Conservation (phyloP, 2,888 invertebrate genomes). For the Villa cingulata region DNA sequence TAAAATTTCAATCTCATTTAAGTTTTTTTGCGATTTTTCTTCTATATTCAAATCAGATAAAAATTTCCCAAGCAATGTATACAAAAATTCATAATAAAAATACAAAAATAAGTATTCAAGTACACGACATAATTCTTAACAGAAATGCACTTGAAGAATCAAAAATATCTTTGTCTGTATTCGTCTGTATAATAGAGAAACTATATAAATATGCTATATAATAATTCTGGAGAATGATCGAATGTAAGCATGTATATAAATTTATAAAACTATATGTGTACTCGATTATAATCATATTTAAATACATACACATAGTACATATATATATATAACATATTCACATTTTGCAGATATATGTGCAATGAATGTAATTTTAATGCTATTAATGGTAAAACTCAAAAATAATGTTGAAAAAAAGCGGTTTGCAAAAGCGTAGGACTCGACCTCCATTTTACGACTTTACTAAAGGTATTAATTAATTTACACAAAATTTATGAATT, state of each 20-base stretch:
- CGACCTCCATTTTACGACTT: slow-evolving; percentile 4
- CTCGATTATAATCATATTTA: no score
- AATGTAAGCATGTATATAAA: not conserved
- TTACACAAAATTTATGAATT: slow-evolving; percentile 7
- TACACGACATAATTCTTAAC: no score
- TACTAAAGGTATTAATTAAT: slow-evolving; percentile 8
- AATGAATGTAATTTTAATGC: not conserved
- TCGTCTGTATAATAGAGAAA: no score
- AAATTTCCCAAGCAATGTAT: not conserved
- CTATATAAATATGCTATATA: no score
- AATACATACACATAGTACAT: no score
- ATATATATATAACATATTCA: no score
- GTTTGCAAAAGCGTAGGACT: not conserved
- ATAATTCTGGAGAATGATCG: no score
- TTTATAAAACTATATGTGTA: no score
- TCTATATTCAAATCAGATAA: slow-evolving; percentile 9
- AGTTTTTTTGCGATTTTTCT: not conserved
- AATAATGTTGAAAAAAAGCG: not conserved
- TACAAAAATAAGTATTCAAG: no score
- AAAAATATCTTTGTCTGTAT: not conserved
- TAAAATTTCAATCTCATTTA: no score
- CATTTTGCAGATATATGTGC: not conserved
- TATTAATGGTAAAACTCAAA: not conserved
- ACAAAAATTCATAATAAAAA: no score
- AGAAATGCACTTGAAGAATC: not conserved